Conservation (phyloP, 2,113 vertebrate genomes). For the Emydocephalus ijimae region DNA sequence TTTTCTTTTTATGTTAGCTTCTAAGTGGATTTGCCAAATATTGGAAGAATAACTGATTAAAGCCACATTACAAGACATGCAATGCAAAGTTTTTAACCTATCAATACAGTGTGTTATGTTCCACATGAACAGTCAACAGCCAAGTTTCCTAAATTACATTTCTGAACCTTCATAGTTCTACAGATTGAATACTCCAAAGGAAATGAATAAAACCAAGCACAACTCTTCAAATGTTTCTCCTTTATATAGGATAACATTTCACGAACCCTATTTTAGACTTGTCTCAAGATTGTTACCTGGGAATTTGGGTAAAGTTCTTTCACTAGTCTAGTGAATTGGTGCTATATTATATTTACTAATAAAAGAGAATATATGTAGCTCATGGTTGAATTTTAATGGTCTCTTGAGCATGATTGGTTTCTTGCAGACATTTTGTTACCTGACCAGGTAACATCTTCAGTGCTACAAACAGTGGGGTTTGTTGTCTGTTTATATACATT, state of each 20-base stretch:
- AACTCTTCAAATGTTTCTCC: not conserved
- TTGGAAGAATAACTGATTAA: not conserved
- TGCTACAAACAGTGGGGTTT: not conserved
- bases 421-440: not conserved
- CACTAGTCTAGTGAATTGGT: not conserved
- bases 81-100: not conserved
- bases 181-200: not conserved
- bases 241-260: not conserved
- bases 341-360: not conserved
- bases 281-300: not conserved
- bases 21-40: not conserved
- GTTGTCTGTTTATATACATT: too few species aligned
- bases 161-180: not conserved
- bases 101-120: not conserved
- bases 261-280: not conserved
- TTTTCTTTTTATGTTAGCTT: constrained; percentile 8
- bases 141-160: not conserved
- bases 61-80: not conserved
- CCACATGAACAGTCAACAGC: not conserved
- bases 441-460: not conserved
- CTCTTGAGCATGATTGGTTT: not conserved
- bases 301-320: not conserved
- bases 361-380: not conserved
- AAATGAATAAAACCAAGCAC: not conserved
- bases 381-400: not conserved